Percentiles rank a stretch among this genome's conserved stretches.
Evolutionary conservation across 2,797 vertebrate species (phyloP).

Genomic region (Pseudochromis fuscus): DNA sequence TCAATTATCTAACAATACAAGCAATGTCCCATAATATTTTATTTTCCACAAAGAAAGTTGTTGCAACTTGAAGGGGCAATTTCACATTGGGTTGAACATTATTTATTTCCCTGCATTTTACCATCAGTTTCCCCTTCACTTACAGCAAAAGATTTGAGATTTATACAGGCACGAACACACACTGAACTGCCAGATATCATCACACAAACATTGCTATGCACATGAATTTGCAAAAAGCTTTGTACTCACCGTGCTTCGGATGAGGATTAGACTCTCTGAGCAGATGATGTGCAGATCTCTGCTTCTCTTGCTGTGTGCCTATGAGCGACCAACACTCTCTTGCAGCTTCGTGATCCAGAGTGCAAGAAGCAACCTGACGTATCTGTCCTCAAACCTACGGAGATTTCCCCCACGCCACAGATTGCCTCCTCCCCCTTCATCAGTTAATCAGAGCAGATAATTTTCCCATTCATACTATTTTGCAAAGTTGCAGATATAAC

Average conservation of each 20-base stretch:
- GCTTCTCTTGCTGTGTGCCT: constrained; percentile 53
- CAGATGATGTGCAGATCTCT: constrained; percentile 55
- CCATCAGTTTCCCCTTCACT: not conserved
- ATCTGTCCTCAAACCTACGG: constrained; percentile 78
- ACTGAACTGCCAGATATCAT: not conserved
- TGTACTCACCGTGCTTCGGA: constrained; percentile 64
- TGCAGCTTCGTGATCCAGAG: constrained; percentile 70
- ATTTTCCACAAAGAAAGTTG: constrained; percentile 30
- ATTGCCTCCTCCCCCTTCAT: constrained; percentile 81
- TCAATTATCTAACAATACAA: not conserved
- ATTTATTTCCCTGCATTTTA: not conserved
- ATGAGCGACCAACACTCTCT: constrained; percentile 53
- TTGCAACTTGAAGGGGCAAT: constrained; percentile 25
- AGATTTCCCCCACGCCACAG: constrained; percentile 68
- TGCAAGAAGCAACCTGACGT: constrained; percentile 72
- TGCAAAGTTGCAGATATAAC: constrained; percentile 36
- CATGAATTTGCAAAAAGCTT: constrained; percentile 26
- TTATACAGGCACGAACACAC: constrained; percentile 26
- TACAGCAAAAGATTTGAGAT: constrained; percentile 14
- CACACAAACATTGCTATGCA: constrained; percentile 9
- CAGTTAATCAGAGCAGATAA: constrained; percentile 82
- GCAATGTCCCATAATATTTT: constrained; percentile 1
- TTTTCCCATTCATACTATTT: constrained; percentile 59
- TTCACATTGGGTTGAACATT: not conserved
- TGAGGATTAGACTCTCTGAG: constrained; percentile 47